These are phyloP conservation scores for Urocynchramus pylzowi DNA, from an alignment of 2,113 vertebrate species.

Conservation along the genomic window DNA sequence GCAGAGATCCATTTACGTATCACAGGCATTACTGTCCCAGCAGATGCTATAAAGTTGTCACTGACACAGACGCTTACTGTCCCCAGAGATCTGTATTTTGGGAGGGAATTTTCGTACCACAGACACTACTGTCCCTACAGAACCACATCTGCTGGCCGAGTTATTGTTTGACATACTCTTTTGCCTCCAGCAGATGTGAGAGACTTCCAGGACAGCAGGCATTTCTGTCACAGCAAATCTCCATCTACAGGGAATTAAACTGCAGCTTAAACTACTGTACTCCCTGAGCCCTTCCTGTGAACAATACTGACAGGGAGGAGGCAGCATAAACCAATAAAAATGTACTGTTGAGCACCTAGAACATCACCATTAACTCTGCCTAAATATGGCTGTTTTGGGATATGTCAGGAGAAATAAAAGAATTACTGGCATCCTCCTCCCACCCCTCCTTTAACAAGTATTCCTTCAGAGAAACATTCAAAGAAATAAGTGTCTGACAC, in stretches of 20 bases:
- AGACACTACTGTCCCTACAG: conserved; percentile 59
- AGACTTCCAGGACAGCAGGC: conserved; percentile 20
- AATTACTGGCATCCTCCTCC: background rate
- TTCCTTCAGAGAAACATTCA: background rate
- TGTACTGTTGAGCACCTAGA: background rate
- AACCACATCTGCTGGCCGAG: conserved; percentile 59
- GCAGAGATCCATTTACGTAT: conserved; percentile 21
- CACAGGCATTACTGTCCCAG: conserved; percentile 61
- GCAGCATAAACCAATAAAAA: background rate
- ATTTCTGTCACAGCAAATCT: conserved; percentile 32
- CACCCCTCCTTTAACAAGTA: background rate
- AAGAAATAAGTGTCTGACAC: background rate
- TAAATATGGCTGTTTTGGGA: background rate
- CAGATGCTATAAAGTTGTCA: conserved; percentile 36
- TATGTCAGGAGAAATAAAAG: background rate
- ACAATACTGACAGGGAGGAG: background rate
- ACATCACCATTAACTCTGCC: background rate
- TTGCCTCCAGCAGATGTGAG: conserved; percentile 37
- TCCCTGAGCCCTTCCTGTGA: background rate
- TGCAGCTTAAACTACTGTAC: background rate
- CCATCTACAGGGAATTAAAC: conserved; percentile 28
- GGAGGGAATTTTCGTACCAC: conserved; percentile 44
- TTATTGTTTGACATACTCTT: background rate
- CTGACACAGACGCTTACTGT: conserved; percentile 69
- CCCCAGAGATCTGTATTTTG: conserved; percentile 3